Base-by-base conservation (phyloP, 2,113 vertebrate genomes). In the Haemorhous mexicanus region DNA sequence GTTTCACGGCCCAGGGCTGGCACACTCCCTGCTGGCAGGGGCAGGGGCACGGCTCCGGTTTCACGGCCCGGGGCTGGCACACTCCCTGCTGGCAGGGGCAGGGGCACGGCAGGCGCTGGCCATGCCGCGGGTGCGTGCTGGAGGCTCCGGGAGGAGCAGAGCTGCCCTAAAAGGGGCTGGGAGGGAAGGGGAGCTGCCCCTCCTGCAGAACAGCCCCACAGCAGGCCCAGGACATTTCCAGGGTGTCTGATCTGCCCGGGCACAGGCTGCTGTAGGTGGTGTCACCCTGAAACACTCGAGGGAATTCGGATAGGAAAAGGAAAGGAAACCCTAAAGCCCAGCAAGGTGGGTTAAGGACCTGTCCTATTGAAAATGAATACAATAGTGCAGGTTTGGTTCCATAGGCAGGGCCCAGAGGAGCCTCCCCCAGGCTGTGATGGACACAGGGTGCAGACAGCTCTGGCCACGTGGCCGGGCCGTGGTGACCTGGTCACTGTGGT, bases 321-420 rank as follows among this genome's bases (percentile, higher is more conserved):
- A 64, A 64, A 73, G 35, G 35, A 30, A 68, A 7, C 4, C 35
- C 49, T 15, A 17, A 37, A 84, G 43, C 19, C 39, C 49, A 50
- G n/a, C 47, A 22, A 59, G 39, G 17, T 2, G 0, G 1, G 1
- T 14, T 49, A 47, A n/a, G 16, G 26, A 10, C 3, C 32, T 21
- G 7, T 27, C 20, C 44, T 18, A 1, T 5, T 9, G 43, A 18
- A 67, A 77, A 58, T 5, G 4, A 4, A 10, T 2, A 12, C 1
- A 53, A 19, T 12, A 32, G 19, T 8, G 28, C 22, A 43, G 35
- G 12, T 44, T 23, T 35, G 33, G 16, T 15, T 37, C 52, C 18
- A 0, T 5, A 6, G 22, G 47, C 47, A 24, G 61, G 61, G 46
- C 8, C 4, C 23, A 16, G 22, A 24, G 52, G 39, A 74, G 32